Evolutionary conservation across 2,113 vertebrate genomes (phyloP), one percentile per base, ranked within the genome.

Genomic region (Cranoglanis bouderius): DNA sequence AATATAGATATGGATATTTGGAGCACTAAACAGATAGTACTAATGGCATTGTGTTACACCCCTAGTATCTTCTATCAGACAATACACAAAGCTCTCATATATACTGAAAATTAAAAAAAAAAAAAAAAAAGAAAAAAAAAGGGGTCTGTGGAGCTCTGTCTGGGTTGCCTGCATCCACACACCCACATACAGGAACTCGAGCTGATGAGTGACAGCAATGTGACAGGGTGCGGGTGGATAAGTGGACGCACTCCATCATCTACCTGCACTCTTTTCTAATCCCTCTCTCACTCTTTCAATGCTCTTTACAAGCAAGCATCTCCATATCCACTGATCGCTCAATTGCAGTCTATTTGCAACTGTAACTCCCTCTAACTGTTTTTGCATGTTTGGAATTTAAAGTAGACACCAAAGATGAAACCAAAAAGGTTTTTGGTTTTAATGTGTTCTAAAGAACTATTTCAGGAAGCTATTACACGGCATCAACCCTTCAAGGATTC

Each of bases 161-260:
- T 80, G 49, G 49, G 14, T 80, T 51, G 46, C 9, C 35, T 43
- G 40, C 18, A 84, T 46, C 40, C 40, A 87, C 55, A 49, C 85
- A 46, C 85, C 74, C n/a, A 57, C 84, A 85, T n/a, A 80, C 6
- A 72, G 49, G 49, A 84, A 40, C 59, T 38, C 6, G 51, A 32
- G 29, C 32, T 90, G 86, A 87, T 82, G 82, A 90, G 80, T 75
- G 89, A 85, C 86, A 67, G 65, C 3, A 35, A 90, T 43, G 84
- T 88, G 83, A 77, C 65, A 78, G 82, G 89, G 53, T 86, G 55
- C 14, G 14, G 46, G 77, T 53, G 49, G 77, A 80, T 51, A 80
- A 80, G 77, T 75, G 84, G 29, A 35, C 16, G 6, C 78, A 40
- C 78, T 77, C 78, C 4, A 78, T 90, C 55, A 26, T 82, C 87